Conservation (phyloP, 2,113 vertebrate genomes). For the Todiramphus chloris region DNA sequence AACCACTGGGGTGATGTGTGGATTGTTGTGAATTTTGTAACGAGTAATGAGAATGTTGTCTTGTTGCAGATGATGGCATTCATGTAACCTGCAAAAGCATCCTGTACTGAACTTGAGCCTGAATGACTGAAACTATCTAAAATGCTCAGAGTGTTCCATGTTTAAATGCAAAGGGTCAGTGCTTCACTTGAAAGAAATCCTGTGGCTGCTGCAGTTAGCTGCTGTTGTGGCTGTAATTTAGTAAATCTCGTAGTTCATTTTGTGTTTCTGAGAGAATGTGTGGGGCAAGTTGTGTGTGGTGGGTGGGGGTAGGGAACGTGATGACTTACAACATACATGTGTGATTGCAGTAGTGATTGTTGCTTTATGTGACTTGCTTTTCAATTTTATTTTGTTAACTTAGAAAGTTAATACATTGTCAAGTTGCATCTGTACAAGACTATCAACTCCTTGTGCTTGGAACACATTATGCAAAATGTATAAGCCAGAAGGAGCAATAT, state of each 20-base stretch:
- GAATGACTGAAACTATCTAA: conserved; percentile 58
- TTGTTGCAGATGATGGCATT: conserved; percentile 57
- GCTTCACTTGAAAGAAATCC: conserved; percentile 69
- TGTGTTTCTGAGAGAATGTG: conserved; percentile 79
- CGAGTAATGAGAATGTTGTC: conserved; percentile 47
- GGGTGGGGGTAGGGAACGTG: conserved; percentile 49
- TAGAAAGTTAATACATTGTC: conserved; percentile 53
- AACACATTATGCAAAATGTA: conserved; percentile 49
- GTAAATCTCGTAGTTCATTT: conserved; percentile 75
- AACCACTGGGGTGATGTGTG: conserved; percentile 53
- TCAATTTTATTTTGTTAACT: conserved; percentile 65
- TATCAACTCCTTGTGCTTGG: conserved; percentile 64
- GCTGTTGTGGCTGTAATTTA: conserved; percentile 73
- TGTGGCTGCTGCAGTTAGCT: conserved; percentile 83
- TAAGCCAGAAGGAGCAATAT: conserved; percentile 70
- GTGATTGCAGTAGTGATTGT: conserved; percentile 76
- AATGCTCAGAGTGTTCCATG: conserved; percentile 54
- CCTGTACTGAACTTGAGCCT: conserved; percentile 52
- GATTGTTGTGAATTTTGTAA: conserved; percentile 34
- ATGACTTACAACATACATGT: conserved; percentile 46
- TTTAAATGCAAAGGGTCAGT: conserved; percentile 50
- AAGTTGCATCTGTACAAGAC: conserved; percentile 47
- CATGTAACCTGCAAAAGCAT: conserved; percentile 49
- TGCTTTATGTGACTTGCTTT: conserved; percentile 76
- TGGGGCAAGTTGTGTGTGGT: conserved; percentile 74